These are phyloP conservation scores for Eremobia ochroleuca DNA, from an alignment of 2,888 invertebrate genomes.

Conservation along the genomic window DNA sequence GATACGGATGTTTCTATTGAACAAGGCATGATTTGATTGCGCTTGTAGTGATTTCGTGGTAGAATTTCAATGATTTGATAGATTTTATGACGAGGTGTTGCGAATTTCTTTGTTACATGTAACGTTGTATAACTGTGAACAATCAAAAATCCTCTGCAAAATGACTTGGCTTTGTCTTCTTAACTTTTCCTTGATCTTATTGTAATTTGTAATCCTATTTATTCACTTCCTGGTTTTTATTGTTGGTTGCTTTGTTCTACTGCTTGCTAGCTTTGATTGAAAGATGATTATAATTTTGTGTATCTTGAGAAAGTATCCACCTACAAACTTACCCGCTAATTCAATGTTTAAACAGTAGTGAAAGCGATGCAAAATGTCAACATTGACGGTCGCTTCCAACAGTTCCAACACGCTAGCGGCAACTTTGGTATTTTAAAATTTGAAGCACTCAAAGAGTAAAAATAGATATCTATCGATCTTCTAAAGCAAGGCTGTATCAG, in stretches of 20 bases:
- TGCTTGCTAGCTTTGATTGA: slow-evolving; percentile 6
- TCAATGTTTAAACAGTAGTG: slow-evolving; percentile 46
- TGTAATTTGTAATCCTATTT: slow-evolving; percentile 22
- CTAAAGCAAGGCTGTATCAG: slow-evolving; percentile 34
- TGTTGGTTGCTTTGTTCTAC: slow-evolving; percentile 29
- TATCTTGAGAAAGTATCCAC: slow-evolving; percentile 29
- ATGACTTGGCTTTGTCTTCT: slow-evolving; percentile 34
- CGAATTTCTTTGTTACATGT: slow-evolving; percentile 23
- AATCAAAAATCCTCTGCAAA: slow-evolving; percentile 22
- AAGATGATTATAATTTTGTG: slow-evolving; percentile 15
- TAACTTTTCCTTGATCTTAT: slow-evolving; percentile 41
- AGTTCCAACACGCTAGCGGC: slow-evolving; percentile 8
- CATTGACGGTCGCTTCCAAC: slow-evolving; percentile 20
- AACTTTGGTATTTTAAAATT: slow-evolving; percentile 36
- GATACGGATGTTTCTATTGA: slow-evolving; percentile 22
- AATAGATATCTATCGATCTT: slow-evolving; percentile 55
- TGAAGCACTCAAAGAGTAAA: slow-evolving; percentile 34
- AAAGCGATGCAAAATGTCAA: slow-evolving; percentile 55
- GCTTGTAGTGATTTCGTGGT: slow-evolving; percentile 21
- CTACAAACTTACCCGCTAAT: slow-evolving; percentile 27
- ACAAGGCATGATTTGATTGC: slow-evolving; percentile 16
- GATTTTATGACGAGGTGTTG: slow-evolving; percentile 12
- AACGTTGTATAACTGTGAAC: slow-evolving; percentile 15
- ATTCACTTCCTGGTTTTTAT: slow-evolving; percentile 46
- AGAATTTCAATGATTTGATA: slow-evolving; percentile 18